A percentile compares a stretch with the other conserved stretches of the same genome.
Conservation (phyloP, 1,140 invertebrate genomes). For the Drosophila rhopaloa region DNA sequence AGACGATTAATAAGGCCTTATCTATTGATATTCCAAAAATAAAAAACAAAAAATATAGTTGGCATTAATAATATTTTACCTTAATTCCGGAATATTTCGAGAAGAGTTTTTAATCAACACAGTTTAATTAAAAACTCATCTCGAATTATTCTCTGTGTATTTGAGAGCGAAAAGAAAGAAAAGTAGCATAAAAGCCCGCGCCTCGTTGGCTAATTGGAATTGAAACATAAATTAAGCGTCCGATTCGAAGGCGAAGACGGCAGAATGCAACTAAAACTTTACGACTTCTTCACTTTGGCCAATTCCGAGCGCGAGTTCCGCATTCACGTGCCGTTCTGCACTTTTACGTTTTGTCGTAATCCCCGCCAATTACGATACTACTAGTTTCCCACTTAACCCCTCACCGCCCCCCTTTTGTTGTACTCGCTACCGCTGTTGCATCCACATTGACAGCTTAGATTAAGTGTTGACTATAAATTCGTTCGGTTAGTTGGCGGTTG, state of each 20-base stretch:
- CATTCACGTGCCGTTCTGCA: slow-evolving; percentile 52
- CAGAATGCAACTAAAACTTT: slow-evolving; percentile 77
- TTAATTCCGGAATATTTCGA: no score
- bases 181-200: slow-evolving; percentile 69
- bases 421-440: slow-evolving; percentile 29
- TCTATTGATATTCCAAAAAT: no score
- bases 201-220: slow-evolving; percentile 80
- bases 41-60: no score
- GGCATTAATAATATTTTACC: no score
- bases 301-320: slow-evolving; percentile 54
- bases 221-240: slow-evolving; percentile 83
- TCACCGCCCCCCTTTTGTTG: slow-evolving; percentile 6
- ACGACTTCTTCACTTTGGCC: slow-evolving; percentile 65
- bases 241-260: slow-evolving; percentile 54
- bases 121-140: no score
- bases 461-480: slow-evolving; percentile 76
- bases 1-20: no score
- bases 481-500: slow-evolving; percentile 21
- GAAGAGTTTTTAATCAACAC: no score
- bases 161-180: slow-evolving; percentile 22
- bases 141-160: slow-evolving; percentile 2
- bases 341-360: slow-evolving; percentile 73
- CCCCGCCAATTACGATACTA: slow-evolving; percentile 59
- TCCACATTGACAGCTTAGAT: slow-evolving; percentile 79
- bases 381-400: slow-evolving; percentile 20